phyloP scores from a whole-genome alignment of 2,888 invertebrate genomes.

The Ectemnius cavifrons region DNA sequence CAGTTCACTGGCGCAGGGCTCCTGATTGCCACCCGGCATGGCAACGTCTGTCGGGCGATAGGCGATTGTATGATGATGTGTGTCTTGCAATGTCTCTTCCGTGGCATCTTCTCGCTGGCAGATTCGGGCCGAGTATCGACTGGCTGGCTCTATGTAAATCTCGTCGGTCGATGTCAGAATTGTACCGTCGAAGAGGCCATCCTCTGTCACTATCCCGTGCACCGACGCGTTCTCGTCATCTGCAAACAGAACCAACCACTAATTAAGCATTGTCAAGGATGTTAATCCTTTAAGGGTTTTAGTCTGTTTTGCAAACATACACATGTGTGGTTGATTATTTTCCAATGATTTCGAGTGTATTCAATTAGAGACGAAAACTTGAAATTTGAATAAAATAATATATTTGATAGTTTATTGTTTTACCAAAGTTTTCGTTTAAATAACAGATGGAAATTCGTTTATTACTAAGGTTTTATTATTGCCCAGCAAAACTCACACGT shows the following conservation, averaged over 20 bases:
- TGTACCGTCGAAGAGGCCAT: constrained; percentile 93
- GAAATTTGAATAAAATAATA: too few species aligned
- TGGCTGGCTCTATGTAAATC: constrained; percentile 89
- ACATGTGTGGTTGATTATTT: too few species aligned
- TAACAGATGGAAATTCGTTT: too few species aligned
- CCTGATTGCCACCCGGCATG: constrained; percentile 41
- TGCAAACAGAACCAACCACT: constrained; percentile 77
- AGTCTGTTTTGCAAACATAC: too few species aligned
- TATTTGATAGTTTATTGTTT: too few species aligned
- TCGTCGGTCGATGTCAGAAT: constrained; percentile 87
- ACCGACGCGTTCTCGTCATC: constrained; percentile 89
- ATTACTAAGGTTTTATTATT: too few species aligned
- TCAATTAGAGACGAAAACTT: too few species aligned
- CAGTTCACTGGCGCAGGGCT: constrained; percentile 73
- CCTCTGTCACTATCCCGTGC: constrained; percentile 89
- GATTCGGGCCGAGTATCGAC: constrained; percentile 80
- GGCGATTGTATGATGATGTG: constrained; percentile 86
- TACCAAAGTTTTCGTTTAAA: too few species aligned
- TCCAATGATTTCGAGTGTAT: too few species aligned
- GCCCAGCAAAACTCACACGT: too few species aligned
- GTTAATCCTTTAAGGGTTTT: too few species aligned
- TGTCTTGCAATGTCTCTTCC: constrained; percentile 63
- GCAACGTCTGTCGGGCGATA: constrained; percentile 88
- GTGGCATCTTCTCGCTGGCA: constrained; percentile 67
- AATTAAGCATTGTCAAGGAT: not conserved